These are phyloP conservation scores for Callaeas wilsoni DNA, from an alignment of 2,113 vertebrate species.

Conservation along the genomic window DNA sequence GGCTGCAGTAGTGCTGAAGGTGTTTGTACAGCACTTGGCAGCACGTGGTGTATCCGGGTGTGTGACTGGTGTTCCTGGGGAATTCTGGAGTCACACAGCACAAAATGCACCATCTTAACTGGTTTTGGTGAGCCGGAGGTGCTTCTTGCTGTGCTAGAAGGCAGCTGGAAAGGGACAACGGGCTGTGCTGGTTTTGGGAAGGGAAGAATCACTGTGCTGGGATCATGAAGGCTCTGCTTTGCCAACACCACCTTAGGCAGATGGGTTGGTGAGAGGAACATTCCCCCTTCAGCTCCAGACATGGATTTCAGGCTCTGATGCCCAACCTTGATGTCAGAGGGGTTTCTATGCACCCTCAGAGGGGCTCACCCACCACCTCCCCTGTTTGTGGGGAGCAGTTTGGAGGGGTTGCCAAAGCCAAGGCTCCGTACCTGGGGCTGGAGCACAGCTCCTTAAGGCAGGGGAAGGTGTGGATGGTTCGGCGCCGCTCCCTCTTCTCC, in stretches of 20 bases:
- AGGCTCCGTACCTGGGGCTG: conserved; percentile 76
- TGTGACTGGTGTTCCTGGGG: background rate
- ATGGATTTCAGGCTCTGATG: background rate
- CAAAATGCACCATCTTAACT: background rate
- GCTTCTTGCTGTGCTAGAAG: background rate
- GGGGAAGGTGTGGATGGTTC: conserved; percentile 93
- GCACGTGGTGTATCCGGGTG: rapidly evolving
- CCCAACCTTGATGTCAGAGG: background rate
- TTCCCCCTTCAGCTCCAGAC: background rate
- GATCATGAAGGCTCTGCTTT: background rate
- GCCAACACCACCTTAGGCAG: background rate
- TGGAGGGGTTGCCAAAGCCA: background rate
- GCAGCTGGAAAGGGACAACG: background rate
- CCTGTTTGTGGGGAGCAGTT: background rate
- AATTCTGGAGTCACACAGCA: background rate
- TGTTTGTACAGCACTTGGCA: background rate
- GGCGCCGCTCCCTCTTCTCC: conserved; percentile 88
- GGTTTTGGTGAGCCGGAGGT: background rate
- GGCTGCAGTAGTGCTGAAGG: background rate
- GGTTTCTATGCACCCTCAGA: background rate
- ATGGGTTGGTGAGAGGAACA: background rate
- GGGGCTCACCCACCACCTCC: background rate
- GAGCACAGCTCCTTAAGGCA: conserved; percentile 92
- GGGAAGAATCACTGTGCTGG: background rate
- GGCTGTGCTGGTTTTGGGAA: background rate